phyloP scores from a whole-genome alignment of 1,140 invertebrate genomes.

The Diabrotica virgifera region DNA sequence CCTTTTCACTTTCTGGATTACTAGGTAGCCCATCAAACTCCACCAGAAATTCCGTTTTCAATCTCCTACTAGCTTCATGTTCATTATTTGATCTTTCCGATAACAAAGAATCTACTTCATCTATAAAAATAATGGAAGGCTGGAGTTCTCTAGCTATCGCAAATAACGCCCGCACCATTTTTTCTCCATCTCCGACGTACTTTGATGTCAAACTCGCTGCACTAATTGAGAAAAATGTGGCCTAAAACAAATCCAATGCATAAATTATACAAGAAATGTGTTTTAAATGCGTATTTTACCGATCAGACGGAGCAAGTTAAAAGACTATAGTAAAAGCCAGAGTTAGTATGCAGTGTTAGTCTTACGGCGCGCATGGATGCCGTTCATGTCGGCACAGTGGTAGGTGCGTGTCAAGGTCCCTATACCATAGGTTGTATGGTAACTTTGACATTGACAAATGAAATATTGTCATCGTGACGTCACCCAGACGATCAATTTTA shows the following conservation, averaged over 20 bases:
- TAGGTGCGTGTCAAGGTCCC: no score
- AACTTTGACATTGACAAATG: no score
- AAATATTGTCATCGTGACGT: no score
- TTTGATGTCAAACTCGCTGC: constrained; percentile 98
- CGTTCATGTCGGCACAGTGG: no score
- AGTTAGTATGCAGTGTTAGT: no score
- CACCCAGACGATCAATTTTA: no score
- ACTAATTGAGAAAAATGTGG: constrained; percentile 97
- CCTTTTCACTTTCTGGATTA: constrained; percentile 76
- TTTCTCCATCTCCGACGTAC: constrained; percentile 96
- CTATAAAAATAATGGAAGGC: constrained; percentile 94
- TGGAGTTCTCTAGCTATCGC: constrained; percentile 89
- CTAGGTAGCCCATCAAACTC: constrained; percentile 89
- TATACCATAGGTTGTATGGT: no score
- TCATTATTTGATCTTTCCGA: constrained; percentile 88
- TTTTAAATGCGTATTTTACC: no score
- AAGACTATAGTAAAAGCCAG: no score
- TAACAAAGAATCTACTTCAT: constrained; percentile 94
- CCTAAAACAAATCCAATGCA: constrained; percentile 44
- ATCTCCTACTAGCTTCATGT: constrained; percentile 89
- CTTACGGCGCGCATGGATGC: no score
- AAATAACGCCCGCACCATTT: constrained; percentile 93
- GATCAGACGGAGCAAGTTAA: no score
- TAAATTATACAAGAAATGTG: no score
- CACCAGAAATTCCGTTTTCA: constrained; percentile 98